phyloP scores from a whole-genome alignment of 2,113 vertebrate genomes.

The Micromys minutus region DNA sequence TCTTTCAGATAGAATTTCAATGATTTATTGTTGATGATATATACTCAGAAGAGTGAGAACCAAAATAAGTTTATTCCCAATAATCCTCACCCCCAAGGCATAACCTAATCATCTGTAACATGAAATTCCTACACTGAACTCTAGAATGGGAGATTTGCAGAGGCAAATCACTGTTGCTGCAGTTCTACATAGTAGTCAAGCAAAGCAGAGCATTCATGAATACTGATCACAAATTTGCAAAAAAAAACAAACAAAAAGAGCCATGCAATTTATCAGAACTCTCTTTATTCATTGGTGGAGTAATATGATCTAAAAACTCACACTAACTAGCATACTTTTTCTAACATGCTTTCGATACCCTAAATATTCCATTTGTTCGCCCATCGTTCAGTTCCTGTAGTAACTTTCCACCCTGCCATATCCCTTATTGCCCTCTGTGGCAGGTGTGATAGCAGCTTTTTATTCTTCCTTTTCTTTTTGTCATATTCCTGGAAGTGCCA shows the following conservation, averaged over 20 bases:
- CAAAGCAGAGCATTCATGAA: background rate
- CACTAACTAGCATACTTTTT: too few species aligned
- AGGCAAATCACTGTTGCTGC: background rate
- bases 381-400: constrained; percentile 45
- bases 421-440: constrained; percentile 75
- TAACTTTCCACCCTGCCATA: constrained; percentile 67
- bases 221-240: background rate
- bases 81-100: background rate
- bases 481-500: constrained; percentile 79
- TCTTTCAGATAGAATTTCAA: background rate
- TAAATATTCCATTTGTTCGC: constrained; percentile 62
- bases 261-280: background rate
- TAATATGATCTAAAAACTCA: constrained; percentile 50
- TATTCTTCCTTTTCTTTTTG: constrained; percentile 75
- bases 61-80: background rate
- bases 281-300: background rate
- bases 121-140: background rate
- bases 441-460: constrained; percentile 79
- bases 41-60: background rate
- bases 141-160: background rate
- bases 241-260: constrained; percentile 61
- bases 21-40: background rate
- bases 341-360: constrained; percentile 16
- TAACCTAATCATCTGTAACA: background rate
- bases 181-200: background rate